Evolutionary conservation across 2,113 vertebrate species (phyloP).

Genomic region (Cnemophilus loriae): DNA sequence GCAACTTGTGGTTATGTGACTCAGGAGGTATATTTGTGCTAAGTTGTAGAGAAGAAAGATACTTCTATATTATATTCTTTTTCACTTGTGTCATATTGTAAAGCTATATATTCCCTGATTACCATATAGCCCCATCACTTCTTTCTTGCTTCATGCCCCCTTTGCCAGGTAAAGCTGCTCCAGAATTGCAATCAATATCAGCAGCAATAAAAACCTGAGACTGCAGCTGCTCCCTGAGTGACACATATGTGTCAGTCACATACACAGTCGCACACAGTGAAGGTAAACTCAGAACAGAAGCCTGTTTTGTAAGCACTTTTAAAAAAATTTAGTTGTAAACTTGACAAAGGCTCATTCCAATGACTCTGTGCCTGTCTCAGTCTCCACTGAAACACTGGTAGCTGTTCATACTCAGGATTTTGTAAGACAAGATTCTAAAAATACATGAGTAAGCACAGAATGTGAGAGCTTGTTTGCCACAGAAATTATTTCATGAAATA

Average conservation of each 20-base stretch:
- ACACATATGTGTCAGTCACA: rapidly evolving
- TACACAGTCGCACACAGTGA: background rate
- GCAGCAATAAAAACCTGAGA: background rate
- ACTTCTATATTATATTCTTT: background rate
- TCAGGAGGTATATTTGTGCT: background rate
- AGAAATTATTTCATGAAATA: background rate
- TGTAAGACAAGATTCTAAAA: background rate
- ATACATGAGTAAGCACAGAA: background rate
- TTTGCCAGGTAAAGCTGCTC: background rate
- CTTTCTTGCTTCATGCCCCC: background rate
- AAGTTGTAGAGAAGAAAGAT: background rate
- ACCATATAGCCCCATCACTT: background rate
- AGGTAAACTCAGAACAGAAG: background rate
- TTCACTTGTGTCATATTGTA: background rate
- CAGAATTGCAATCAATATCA: background rate
- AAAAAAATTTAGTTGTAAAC: background rate
- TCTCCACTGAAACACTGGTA: background rate
- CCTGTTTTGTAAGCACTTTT: background rate
- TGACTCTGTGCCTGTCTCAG: background rate
- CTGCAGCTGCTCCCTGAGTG: background rate
- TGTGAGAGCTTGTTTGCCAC: background rate
- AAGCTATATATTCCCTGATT: background rate
- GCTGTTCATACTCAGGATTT: background rate
- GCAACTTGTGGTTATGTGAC: background rate
- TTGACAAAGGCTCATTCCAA: background rate